These are phyloP conservation scores for Apogon hyalosoma DNA, from an alignment of 2,797 vertebrate genomes.

Conservation along the genomic window DNA sequence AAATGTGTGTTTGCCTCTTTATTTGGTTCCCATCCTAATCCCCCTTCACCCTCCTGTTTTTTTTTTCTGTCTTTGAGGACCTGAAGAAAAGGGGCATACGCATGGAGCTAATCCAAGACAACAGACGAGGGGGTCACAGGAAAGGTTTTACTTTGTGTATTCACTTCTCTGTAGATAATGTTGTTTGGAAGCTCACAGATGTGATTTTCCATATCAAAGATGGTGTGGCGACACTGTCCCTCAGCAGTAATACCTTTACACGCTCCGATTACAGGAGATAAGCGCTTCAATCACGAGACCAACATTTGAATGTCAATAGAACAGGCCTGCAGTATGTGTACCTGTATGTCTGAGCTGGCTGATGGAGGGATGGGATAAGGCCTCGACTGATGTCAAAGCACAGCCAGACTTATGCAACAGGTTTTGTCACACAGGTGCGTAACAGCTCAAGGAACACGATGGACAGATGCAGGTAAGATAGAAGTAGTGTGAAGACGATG, in stretches of 20 bases:
- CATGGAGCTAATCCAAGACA: constrained; percentile 61
- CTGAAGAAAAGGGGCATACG: constrained; percentile 18
- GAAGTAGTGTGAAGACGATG: background rate
- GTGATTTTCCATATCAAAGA: constrained; percentile 75
- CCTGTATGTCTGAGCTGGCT: constrained; percentile 35
- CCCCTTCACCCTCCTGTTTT: background rate
- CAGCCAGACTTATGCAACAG: constrained; percentile 45
- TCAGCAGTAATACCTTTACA: constrained; percentile 67
- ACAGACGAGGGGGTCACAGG: constrained; percentile 52
- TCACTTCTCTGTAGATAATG: constrained; percentile 70
- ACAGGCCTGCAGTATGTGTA: constrained; percentile 22
- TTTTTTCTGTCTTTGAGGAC: constrained; percentile 45
- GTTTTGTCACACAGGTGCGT: constrained; percentile 35
- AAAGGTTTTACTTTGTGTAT: constrained; percentile 47
- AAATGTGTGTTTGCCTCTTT: constrained; percentile 76
- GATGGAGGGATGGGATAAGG: constrained; percentile 61
- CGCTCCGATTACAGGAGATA: constrained; percentile 67
- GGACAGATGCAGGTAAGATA: constrained; percentile 21
- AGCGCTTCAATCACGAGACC: constrained; percentile 60
- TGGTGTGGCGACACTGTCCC: constrained; percentile 50
- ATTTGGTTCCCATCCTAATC: constrained; percentile 51
- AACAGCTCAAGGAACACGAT: constrained; percentile 19
- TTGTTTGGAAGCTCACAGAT: constrained; percentile 65
- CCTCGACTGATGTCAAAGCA: constrained; percentile 38
- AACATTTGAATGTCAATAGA: constrained; percentile 65